Base-by-base conservation (phyloP, 2,888 invertebrate genomes). In the Leptinotarsa peninsularis region DNA sequence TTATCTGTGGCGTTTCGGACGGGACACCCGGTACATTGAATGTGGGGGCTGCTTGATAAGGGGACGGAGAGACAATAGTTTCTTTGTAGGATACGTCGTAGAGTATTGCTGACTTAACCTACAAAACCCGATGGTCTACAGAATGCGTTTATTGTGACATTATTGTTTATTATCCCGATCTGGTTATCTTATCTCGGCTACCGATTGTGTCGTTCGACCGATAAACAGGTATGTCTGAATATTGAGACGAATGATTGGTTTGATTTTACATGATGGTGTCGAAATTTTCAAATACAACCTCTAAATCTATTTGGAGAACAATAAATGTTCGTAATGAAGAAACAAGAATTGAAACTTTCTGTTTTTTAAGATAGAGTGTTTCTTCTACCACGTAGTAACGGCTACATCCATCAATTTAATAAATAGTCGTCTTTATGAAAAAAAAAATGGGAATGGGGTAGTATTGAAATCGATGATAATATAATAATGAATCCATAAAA, bases 101-200 rank as follows among this genome's bases (percentile, higher is more conserved):
- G 2, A 17, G 63, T n/a, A 2, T n/a, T 23, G 58, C 58, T 33
- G 43, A 63, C 63, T 33, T 63, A 58, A 63, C 63, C 43, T 63
- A 63, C 7, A 43, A 58, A 33, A 58, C 18, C 4, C 4, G 58
- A 4, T 7, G 7, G 21, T n/a, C 18, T 69, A 70, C 70, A 60
- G 66, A 72, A 72, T 74, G 73, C 63, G 67, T 50, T 76, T 72
- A 66, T 72, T 73, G 75, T 69, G 73, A 70, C 69, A 67, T 63
- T 73, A 2, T 33, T 33, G 75, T 67, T 67, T 71, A 60, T 77
- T 74, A 77, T 79, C 74, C 78, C 63, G 78, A 79, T 80, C 78
- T 74, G 78, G 79, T 82, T 82, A 82, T 82, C 82, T 82, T 81
- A 82, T 82, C 82, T 73, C 71, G 56, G 80, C 82, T 81, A 81